These are phyloP conservation scores for Aspiorhynchus laticeps DNA, from an alignment of 2,113 vertebrate genomes.

Conservation along the genomic window DNA sequence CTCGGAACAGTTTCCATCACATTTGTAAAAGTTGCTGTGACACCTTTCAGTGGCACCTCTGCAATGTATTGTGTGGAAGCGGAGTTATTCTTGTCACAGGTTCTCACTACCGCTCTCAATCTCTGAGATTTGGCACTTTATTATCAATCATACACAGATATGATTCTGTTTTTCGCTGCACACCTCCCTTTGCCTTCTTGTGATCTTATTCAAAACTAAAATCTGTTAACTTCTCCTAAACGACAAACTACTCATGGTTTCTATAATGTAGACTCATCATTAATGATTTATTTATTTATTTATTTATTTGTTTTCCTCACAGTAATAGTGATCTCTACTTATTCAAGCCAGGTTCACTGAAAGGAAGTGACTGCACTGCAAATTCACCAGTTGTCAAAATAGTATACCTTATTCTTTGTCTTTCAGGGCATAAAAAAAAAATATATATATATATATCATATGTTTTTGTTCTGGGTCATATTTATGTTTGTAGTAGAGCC, in stretches of 20 bases:
- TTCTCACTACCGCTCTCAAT: conserved; percentile 25
- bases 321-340: background rate
- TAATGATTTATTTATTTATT: background rate
- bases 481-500: background rate
- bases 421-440: background rate
- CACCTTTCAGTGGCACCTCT: conserved; percentile 50
- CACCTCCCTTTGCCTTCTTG: background rate
- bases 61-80: conserved; percentile 43
- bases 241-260: background rate
- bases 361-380: background rate
- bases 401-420: background rate
- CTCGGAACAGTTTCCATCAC: conserved; percentile 50
- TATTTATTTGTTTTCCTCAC: too few species aligned
- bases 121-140: conserved; percentile 35
- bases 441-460: too few species aligned
- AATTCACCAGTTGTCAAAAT: background rate
- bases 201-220: background rate
- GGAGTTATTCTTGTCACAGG: conserved; percentile 48
- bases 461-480: background rate
- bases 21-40: conserved; percentile 53
- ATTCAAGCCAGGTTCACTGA: background rate
- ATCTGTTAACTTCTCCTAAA: background rate
- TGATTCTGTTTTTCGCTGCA: conserved; percentile 4
- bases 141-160: conserved; percentile 33
- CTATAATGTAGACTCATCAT: background rate